Evolutionary conservation across 2,797 vertebrate genomes (phyloP).

Genomic region (Sardinella longiceps): DNA sequence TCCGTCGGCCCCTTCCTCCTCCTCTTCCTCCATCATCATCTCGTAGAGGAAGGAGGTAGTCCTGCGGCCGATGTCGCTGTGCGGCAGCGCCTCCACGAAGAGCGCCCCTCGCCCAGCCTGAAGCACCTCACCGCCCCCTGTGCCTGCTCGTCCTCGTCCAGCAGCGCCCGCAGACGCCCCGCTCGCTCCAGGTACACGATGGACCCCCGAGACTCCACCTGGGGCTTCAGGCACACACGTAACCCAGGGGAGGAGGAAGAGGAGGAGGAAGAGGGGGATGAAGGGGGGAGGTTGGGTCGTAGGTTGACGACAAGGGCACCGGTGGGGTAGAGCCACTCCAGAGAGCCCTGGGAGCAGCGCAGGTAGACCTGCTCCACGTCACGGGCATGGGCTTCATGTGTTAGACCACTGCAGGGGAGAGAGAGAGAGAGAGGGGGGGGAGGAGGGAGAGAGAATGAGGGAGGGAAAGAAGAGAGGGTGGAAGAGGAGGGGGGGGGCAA

Average conservation of each 20-base stretch:
- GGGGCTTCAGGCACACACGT: slow-evolving; percentile 88
- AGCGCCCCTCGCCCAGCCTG: slow-evolving; percentile 79
- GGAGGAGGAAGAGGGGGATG: no score
- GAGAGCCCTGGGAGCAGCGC: slow-evolving; percentile 86
- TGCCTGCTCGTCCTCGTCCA: slow-evolving; percentile 77
- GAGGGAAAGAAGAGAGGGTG: no score
- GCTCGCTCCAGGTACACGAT: slow-evolving; percentile 91
- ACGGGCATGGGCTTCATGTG: slow-evolving; percentile 78
- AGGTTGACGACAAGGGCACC: slow-evolving; percentile 92
- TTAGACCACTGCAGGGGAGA: slow-evolving; percentile 83
- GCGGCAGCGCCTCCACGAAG: slow-evolving; percentile 88
- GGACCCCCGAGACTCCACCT: slow-evolving; percentile 83
- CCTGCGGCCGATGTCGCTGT: slow-evolving; percentile 88
- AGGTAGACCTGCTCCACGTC: slow-evolving; percentile 96
- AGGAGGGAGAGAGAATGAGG: not conserved
- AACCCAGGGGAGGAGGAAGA: slow-evolving; percentile 65
- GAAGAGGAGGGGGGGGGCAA: no score
- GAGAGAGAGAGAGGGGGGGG: no score
- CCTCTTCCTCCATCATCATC: slow-evolving; percentile 68
- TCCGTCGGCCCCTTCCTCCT: slow-evolving; percentile 55
- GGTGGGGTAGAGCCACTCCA: slow-evolving; percentile 95
- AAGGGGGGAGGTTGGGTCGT: slow-evolving; percentile 82
- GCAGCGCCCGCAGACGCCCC: slow-evolving; percentile 84
- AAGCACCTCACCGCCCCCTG: slow-evolving; percentile 81
- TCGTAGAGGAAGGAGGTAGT: slow-evolving; percentile 93